Base-by-base conservation (phyloP, 1,140 invertebrate species). In the Hycleus cichorii region DNA sequence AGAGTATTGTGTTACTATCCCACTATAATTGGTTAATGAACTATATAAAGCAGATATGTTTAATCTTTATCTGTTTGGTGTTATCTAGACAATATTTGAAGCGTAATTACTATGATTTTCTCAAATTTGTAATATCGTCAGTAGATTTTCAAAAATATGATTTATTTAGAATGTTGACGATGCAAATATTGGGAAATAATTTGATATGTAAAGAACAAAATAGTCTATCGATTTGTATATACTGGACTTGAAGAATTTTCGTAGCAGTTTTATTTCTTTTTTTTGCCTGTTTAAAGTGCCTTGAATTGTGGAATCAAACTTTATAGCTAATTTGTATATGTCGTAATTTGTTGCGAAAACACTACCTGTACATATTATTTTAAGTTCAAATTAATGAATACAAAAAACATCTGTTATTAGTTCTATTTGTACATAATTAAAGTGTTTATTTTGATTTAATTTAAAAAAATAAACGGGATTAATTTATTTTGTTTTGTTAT, bases 381-480 rank as follows among this genome's bases (percentile, higher is more conserved):
- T 60, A 60, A 42, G 57, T 55, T 27, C 57, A 48, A 53, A 54
- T 57, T 32, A 32, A 4, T 7, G 32, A 32, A 32, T 7, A 32
- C 32, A 32, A 32, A 48, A 58, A 59, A 12, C 55, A 63, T 40
- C 63, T 61, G 60, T 46, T 59, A 57, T 64, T 54, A 59, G 55
- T 59, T 48, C 50, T 62, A 60, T 63, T 63, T 61, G 59, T 62
- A 60, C 51, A 57, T 51, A 32, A 32, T 32, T 32, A 32, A 32
- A 32, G 7, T 65, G 64, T 67, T 69, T 68, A 65, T 69, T 74
- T 72, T 72, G 63, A 67, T 72, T 69, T 66, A 39, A 68, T 62
- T 62, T 11, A 4, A 68, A 48, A 59, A 64, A 74, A 74, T 72
- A 74, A 74, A 72, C 68, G 71, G 69, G 66, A 70, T 64, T 62